Evolutionary conservation across 2,113 vertebrate species (phyloP), one percentile per base, ranked within the genome.

Genomic region (Equus quagga): DNA sequence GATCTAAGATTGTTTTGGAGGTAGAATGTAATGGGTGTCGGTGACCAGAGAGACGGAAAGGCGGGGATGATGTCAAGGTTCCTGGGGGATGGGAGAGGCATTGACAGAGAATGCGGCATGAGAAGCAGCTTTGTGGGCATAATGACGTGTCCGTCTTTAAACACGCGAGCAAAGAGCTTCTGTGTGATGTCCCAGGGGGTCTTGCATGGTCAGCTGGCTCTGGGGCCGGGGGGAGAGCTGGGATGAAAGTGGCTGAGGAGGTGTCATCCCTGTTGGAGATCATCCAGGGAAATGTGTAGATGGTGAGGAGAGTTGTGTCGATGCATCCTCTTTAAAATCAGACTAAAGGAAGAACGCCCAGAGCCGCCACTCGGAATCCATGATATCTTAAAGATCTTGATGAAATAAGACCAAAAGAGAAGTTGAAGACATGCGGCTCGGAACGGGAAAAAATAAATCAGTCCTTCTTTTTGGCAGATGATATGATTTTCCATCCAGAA

Each of bases 371-470:
- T 76, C 26, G 26, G 23, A 60, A 23, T 78, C 21, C 49, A 54
- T 4, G 65, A 41, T 82, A 13, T 31, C 46, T 56, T 36, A 36
- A 72, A 70, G 41, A 64, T 13, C 41, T 70, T n/a, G 15, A 70
- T 33, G 67, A 97, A 82, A 81, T 89, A 88, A 94, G 70, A 73
- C 11, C 75, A 76, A 87, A 91, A 93, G 86, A 54, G 49, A 56
- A 84, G 56, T 26, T n/a, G 21, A 62, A 89, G n/a, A 36, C 60
- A 13, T 36, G 62, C 10, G 51, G 24, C 44, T 26, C 76, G 46
- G 19, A 75, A 92, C 70, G 9, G 17, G 2, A 56, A 72, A 60
- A 83, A 41, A 41, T 13, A 19, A 62, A 69, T 8, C 23, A 89
- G 3, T 36, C 26, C 28, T 33, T 64, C 36, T 17, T 19, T 49